phyloP scores from a whole-genome alignment of 2,113 vertebrate genomes.

The Tylochromis polylepis region DNA sequence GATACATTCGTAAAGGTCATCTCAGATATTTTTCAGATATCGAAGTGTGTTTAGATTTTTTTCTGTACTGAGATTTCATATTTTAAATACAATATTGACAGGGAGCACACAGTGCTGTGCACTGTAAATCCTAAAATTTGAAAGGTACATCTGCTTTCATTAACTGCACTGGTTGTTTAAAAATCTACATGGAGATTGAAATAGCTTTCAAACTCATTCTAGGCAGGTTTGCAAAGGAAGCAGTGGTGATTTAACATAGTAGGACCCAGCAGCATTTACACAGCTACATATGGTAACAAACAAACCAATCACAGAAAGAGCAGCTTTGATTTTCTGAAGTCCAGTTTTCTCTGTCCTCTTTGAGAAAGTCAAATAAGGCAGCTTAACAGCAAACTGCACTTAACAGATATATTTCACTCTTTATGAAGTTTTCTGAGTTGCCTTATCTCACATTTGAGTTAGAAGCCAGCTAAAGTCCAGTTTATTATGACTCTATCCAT shows the following conservation, averaged over 20 bases:
- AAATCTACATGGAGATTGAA: neutral
- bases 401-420: neutral
- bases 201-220: neutral
- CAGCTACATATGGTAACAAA: neutral
- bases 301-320: neutral
- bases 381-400: neutral
- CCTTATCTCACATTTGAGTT: neutral
- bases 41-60: neutral
- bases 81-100: neutral
- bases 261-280: neutral
- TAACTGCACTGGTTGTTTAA: neutral
- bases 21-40: neutral
- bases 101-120: neutral
- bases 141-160: neutral
- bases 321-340: neutral
- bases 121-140: neutral
- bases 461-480: neutral
- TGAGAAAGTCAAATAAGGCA: neutral
- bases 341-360: neutral
- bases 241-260: neutral
- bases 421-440: neutral
- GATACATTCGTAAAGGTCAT: neutral
- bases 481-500: neutral
- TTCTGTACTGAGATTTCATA: neutral
- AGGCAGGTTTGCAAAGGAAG: neutral